Conservation (phyloP, 37 sponge, comb jelly and placozoan genomes). For the Oscarella lobularis region DNA sequence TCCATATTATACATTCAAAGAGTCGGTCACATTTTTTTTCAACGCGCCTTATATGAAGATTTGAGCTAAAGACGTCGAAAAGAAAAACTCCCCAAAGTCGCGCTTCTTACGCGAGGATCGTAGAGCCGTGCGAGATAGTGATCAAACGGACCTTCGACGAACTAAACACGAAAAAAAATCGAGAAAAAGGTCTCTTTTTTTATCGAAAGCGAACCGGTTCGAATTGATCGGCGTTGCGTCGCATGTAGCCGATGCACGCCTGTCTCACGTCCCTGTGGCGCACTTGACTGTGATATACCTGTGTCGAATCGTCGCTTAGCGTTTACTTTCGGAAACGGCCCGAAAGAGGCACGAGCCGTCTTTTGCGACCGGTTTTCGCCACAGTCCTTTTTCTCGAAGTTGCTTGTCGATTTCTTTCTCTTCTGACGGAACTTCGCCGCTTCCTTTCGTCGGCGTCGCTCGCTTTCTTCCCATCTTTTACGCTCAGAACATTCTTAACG, state of each 20-base stretch:
- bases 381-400: conserved; percentile 16
- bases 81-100: background rate
- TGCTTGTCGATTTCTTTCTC: no score
- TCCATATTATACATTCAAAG: background rate
- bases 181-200: background rate
- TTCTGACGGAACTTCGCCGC: no score
- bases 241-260: background rate
- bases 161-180: background rate
- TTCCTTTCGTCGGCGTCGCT: no score
- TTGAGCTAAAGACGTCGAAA: background rate
- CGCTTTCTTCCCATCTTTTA: no score
- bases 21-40: background rate
- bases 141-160: conserved; percentile 4
- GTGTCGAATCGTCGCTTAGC: background rate
- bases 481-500: no score
- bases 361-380: conserved; percentile 55
- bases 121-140: background rate
- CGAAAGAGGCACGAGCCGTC: conserved; percentile 84
- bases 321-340: conserved; percentile 57
- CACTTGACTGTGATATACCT: background rate
- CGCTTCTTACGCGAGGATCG: background rate
- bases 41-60: background rate
- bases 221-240: background rate
- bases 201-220: background rate
- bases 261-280: background rate